Evolutionary conservation across 2,888 invertebrate genomes (phyloP).

Genomic region (Mythimna albipuncta): DNA sequence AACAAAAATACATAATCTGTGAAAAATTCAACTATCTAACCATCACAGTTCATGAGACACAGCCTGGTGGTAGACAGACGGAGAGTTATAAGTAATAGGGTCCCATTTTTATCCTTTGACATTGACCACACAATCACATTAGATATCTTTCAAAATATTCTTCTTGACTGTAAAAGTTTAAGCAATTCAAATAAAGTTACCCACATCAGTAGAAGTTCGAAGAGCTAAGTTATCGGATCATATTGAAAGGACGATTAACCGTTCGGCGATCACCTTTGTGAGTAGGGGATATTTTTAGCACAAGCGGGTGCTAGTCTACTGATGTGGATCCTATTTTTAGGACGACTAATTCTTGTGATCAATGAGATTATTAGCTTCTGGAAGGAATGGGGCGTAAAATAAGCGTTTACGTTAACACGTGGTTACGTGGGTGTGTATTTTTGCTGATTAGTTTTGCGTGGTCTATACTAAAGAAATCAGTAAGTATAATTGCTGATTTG

Average conservation of each 20-base stretch:
- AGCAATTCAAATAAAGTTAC: conserved; percentile 7
- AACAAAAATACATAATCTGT: too few relatives aligned
- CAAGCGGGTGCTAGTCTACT: background rate
- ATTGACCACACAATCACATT: background rate
- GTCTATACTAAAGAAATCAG: too few relatives aligned
- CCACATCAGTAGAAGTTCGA: conserved; percentile 15
- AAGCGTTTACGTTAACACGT: background rate
- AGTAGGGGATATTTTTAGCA: background rate
- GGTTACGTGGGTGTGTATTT: background rate
- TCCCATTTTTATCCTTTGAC: too few relatives aligned
- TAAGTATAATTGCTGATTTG: too few relatives aligned
- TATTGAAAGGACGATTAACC: conserved; percentile 31
- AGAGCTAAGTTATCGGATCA: conserved; percentile 34
- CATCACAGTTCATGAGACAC: too few relatives aligned
- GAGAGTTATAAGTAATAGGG: too few relatives aligned
- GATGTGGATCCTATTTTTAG: background rate
- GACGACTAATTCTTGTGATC: background rate
- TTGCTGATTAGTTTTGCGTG: background rate
- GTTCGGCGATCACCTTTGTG: conserved; percentile 27
- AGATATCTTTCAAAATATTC: background rate
- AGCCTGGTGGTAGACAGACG: too few relatives aligned
- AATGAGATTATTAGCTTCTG: background rate
- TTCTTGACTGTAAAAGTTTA: conserved; percentile 9
- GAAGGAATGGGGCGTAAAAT: background rate
- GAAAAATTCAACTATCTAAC: too few relatives aligned